Base-by-base conservation (phyloP, 2,113 vertebrate species). In the Diglossa brunneiventris region DNA sequence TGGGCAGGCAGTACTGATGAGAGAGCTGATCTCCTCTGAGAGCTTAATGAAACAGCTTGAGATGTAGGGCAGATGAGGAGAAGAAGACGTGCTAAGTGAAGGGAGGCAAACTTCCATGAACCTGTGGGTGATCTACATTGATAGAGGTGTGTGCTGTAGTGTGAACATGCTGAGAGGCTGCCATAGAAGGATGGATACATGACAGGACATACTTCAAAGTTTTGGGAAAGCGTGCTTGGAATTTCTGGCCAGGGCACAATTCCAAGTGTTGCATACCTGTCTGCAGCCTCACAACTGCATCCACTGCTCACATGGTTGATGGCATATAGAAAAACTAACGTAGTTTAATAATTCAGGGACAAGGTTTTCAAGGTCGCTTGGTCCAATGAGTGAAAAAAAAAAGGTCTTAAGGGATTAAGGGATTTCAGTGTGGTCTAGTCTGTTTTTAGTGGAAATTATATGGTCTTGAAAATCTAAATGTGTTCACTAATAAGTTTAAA, bases 171-270 rank as follows among this genome's bases (percentile, higher is more conserved):
- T 74, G 82, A 92, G 85, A 91, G 44, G 72, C 85, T 85, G 59
- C 79, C 44, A 44, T 77, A 28, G 82, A 67, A 69, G 46, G 39
- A 86, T 83, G 90, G 82, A 76, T 80, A 59, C 17, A 14, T 92
- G 92, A 93, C 83, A 86, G 79, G 82, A 37, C 72, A 63, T 26
- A 94, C 88, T 92, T 96, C 91, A 90, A 96, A 96, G 93, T 88
- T 94, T 82, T 63, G 82, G 56, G 46, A 90, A 83, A 56, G 68
- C 59, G 10, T 93, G 70, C 87, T 93, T 95, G 80, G 93, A 88
- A 97, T 95, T 96, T 94, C 93, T 93, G 87, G 76, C 88, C 73
- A 94, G 83, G 93, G 93, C 87, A 55, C 63, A 63, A 61, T 83
- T 93, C 90, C 90, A 94, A 92, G 72, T 61, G 59, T 70, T 96